Conservation (phyloP, 2,113 vertebrate genomes). For the Hydrochoerus hydrochaeris region DNA sequence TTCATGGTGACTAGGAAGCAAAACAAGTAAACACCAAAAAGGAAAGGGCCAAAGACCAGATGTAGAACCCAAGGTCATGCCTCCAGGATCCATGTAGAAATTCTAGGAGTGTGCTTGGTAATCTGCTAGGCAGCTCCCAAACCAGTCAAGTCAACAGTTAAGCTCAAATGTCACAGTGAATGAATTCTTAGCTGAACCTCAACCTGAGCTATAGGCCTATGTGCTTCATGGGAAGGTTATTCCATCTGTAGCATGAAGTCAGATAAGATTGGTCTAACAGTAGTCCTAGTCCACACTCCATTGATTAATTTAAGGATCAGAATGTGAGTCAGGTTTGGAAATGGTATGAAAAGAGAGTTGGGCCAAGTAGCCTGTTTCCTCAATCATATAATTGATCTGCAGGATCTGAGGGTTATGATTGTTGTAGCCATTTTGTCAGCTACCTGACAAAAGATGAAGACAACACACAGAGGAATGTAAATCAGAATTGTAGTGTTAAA, state of each 20-base stretch:
- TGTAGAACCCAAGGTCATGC: background rate
- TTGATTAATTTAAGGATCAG: background rate
- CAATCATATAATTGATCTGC: background rate
- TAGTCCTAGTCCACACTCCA: background rate
- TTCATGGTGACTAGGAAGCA: background rate
- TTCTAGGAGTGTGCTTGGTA: background rate
- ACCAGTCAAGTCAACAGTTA: background rate
- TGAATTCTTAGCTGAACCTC: background rate
- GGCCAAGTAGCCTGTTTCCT: background rate
- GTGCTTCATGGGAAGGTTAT: background rate
- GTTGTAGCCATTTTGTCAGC: background rate
- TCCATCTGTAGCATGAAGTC: background rate
- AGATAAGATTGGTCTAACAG: background rate
- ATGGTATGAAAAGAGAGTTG: background rate
- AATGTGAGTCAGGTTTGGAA: background rate
- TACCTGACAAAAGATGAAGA: background rate
- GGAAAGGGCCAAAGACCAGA: background rate
- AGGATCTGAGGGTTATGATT: background rate
- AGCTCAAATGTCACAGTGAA: background rate
- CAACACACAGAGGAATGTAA: background rate
- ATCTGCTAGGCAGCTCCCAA: background rate
- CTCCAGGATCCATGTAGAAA: background rate
- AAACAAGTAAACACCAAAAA: background rate
- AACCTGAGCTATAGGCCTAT: background rate
- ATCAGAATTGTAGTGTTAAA: background rate